Base-by-base conservation (phyloP, 2,797 vertebrate species). In the Pangasius sanitwongsei region DNA sequence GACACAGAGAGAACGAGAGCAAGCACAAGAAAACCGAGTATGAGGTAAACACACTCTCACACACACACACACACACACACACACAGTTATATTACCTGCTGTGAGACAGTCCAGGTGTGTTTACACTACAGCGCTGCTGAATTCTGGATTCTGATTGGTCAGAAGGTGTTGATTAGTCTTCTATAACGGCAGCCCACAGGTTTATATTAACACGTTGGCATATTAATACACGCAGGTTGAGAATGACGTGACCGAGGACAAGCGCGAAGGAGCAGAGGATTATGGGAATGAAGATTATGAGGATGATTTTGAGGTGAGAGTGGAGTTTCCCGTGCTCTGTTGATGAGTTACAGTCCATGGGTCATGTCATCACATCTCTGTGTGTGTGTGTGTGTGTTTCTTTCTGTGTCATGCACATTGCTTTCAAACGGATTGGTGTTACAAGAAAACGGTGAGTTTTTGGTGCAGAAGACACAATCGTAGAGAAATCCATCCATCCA, bases 301-400 rank as follows among this genome's bases (percentile, higher is more conserved):
- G 92, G 98, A 98, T 83, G 98, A 99, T 94, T 99, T 99, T 97
- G 98, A 99, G 95, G 98, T 99, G 94, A 67, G 80, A 50, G 6
- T 41, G 1, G 15, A 85, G 16, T 28, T 31, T 59, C 11, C 25
- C n/a, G n/a, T 53, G n/a, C 15, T 6, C 31, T 82, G 80, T 37
- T 34, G 28, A 34, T 1, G 50, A 55, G 50, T 6, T 55, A 37
- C 31, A 44, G 4, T 25, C 9, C 57, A 78, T 74, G 25, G 63
- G 28, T 85, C 83, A 72, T 57, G 13, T 84, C 18, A 67, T 90
- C 18, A 12, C 18, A 23, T 59, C 18, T 25, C 1, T 37, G 59
- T 44, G 57, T 44, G 18, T 61, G n/a, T 55, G 50, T 53, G 75
- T 75, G 72, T 75, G 23, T 75, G 72, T 75, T 50, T 77, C 28